Conservation (phyloP, 1,140 invertebrate genomes). For the Brachionus paranguensis region DNA sequence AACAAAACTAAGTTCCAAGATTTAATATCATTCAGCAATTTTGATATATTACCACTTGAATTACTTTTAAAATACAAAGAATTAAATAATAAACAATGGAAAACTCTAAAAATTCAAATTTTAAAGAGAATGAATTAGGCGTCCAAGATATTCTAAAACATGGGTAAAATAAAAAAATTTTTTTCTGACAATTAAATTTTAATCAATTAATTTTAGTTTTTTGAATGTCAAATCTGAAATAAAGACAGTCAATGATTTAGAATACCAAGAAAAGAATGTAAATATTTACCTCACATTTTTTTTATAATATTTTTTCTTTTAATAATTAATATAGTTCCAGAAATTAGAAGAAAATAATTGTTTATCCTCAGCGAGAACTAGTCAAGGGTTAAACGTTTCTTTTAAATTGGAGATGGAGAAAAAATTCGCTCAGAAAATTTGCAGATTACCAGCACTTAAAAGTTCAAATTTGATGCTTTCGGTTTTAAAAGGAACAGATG, state of each 20-base stretch:
- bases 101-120: neutral
- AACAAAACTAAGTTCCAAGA: neutral
- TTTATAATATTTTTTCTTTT: neutral
- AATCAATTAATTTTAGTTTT: neutral
- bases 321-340: neutral
- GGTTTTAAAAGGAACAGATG: conserved; percentile 24
- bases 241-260: neutral
- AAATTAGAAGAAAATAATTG: neutral
- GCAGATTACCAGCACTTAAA: conserved; percentile 14
- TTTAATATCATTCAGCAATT: neutral
- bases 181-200: neutral
- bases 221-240: neutral
- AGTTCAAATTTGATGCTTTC: conserved; percentile 21
- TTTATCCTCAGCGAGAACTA: neutral
- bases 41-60: neutral
- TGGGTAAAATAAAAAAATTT: neutral
- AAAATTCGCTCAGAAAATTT: conserved; percentile 6
- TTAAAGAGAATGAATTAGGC: conserved; percentile 34
- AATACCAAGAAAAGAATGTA: conserved; percentile 31
- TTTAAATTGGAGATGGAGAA: conserved; percentile 28
- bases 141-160: conserved; percentile 16
- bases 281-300: neutral
- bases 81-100: neutral
- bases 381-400: conserved; percentile 5
- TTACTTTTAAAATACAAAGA: neutral